Conservation (phyloP, 1,140 invertebrate species). For the Zeugodacus cucurbitae region DNA sequence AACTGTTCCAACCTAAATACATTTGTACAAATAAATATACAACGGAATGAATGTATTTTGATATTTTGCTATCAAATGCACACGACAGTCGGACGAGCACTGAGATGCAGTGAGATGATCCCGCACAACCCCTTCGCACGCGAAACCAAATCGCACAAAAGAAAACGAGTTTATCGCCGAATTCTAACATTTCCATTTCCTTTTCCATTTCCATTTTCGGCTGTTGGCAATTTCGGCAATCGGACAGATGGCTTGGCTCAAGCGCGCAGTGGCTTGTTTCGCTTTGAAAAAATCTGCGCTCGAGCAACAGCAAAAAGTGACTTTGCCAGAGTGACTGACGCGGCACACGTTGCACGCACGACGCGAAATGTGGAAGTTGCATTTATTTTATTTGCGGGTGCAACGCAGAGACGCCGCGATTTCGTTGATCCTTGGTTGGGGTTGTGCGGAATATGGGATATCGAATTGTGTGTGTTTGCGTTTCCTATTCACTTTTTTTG, state of each 20-base stretch:
- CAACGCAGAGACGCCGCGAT: background rate
- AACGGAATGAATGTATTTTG: background rate
- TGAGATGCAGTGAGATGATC: background rate
- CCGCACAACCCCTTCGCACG: slow-evolving; percentile 35
- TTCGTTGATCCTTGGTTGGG: background rate
- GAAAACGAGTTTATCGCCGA: background rate
- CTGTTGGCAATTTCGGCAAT: background rate
- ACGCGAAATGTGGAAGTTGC: background rate
- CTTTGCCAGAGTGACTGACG: background rate
- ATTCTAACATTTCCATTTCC: slow-evolving; percentile 31
- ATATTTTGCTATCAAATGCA: slow-evolving; percentile 36
- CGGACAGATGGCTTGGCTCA: slow-evolving; percentile 15
- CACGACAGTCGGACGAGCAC: background rate
- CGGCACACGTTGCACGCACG: slow-evolving; percentile 21
- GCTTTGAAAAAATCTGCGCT: slow-evolving; percentile 29
- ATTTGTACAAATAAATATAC: no score
- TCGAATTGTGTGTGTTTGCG: background rate
- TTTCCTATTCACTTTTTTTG: background rate
- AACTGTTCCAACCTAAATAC: no score
- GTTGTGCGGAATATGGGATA: background rate
- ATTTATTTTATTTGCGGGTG: background rate
- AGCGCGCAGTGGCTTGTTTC: background rate
- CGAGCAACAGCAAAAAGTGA: background rate
- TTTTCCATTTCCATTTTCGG: background rate
- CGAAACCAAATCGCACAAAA: background rate